Conservation (phyloP, 2,797 vertebrate genomes). For the Chiloscyllium punctatum region DNA sequence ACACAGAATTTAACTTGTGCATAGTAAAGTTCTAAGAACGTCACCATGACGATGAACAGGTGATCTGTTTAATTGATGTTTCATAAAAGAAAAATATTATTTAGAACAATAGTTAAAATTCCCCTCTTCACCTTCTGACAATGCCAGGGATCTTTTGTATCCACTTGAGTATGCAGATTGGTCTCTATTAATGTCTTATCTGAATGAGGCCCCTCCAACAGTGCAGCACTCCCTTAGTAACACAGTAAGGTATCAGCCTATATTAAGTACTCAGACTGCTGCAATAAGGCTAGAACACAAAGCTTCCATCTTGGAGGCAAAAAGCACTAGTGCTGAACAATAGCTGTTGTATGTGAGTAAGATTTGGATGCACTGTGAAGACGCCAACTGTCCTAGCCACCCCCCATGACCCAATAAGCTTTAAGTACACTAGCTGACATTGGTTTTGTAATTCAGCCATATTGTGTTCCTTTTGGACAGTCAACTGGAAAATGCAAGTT, state of each 20-base stretch:
- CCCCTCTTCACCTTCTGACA: too few relatives aligned
- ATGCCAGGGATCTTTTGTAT: neutral
- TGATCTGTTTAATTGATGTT: neutral
- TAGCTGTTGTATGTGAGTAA: neutral
- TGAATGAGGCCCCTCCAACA: neutral
- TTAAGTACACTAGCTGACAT: neutral
- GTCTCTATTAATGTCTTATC: neutral
- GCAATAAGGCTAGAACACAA: neutral
- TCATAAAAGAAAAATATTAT: too few relatives aligned
- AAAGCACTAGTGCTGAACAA: neutral
- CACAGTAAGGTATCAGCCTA: too few relatives aligned
- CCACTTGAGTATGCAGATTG: neutral
- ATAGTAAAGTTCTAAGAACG: neutral
- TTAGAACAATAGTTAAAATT: too few relatives aligned
- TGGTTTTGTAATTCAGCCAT: too few relatives aligned
- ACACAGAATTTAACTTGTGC: neutral
- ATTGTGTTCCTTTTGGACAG: too few relatives aligned
- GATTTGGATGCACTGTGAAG: neutral
- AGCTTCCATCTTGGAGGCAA: neutral
- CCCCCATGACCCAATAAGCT: too few relatives aligned
- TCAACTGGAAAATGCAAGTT: too few relatives aligned
- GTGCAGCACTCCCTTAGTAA: neutral
- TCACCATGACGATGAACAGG: neutral
- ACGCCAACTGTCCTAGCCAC: too few relatives aligned
- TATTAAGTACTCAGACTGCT: neutral